Conservation (phyloP, 2,797 vertebrate genomes). For the Epinephelus malabaricus region DNA sequence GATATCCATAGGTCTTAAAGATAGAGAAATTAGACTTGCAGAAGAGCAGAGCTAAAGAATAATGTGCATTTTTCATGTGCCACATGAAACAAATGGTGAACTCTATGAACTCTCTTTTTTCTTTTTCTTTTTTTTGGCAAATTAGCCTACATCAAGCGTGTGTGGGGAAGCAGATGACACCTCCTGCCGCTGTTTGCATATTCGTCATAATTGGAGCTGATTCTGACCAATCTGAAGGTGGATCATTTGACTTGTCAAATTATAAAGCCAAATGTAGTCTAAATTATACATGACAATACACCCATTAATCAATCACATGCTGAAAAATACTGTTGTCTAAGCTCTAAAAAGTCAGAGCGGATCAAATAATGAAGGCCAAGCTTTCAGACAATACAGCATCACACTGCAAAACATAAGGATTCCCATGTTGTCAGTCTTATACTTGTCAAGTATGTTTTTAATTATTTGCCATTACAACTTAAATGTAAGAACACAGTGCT, state of each 20-base stretch:
- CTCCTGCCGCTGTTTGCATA: slow-evolving; percentile 47
- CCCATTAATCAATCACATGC: slow-evolving; percentile 36
- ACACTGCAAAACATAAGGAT: not conserved
- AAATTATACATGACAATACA: slow-evolving; percentile 17
- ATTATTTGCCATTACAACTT: too few relatives aligned
- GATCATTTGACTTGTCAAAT: slow-evolving; percentile 39
- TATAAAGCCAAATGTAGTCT: slow-evolving; percentile 19
- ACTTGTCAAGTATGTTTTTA: too few relatives aligned
- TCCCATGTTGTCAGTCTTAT: not conserved
- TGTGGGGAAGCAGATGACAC: slow-evolving; percentile 18
- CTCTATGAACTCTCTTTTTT: not conserved
- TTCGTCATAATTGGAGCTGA: slow-evolving; percentile 42
- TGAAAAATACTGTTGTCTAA: not conserved
- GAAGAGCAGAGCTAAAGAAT: not conserved
- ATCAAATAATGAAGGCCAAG: not conserved
- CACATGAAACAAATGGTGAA: slow-evolving; percentile 19
- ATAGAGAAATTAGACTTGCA: slow-evolving; percentile 2
- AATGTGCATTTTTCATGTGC: slow-evolving; percentile 1
- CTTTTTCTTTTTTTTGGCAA: not conserved
- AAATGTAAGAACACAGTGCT: too few relatives aligned
- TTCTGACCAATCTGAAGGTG: slow-evolving; percentile 32
- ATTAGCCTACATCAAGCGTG: slow-evolving; percentile 16
- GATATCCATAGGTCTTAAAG: slow-evolving; percentile 21
- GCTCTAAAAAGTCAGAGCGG: not conserved
- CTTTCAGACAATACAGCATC: not conserved